Percentiles rank a stretch among this genome's conserved stretches.
These are phyloP conservation scores for Perizoma affinitatum DNA, from an alignment of 2,888 invertebrate species.

Conservation along the genomic window DNA sequence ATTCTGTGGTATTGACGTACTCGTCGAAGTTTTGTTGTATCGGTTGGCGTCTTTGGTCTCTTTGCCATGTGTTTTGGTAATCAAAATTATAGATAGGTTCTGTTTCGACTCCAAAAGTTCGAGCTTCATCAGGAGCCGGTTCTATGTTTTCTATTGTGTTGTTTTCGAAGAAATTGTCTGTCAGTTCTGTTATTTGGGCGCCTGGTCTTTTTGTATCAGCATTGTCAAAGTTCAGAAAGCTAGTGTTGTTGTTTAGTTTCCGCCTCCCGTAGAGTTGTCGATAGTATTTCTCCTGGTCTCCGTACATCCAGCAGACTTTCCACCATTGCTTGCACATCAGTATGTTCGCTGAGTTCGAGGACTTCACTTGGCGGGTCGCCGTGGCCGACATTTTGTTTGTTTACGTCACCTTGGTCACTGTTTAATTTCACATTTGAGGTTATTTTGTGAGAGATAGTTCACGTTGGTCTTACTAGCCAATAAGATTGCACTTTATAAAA, in stretches of 20 bases:
- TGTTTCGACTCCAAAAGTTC: slow-evolving; percentile 61
- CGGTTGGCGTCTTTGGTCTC: slow-evolving; percentile 81
- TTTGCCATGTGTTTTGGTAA: slow-evolving; percentile 70
- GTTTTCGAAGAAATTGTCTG: slow-evolving; percentile 76
- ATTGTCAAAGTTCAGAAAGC: slow-evolving; percentile 64
- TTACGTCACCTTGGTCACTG: slow-evolving; percentile 38
- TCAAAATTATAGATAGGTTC: slow-evolving; percentile 74
- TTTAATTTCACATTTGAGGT: slow-evolving; percentile 23
- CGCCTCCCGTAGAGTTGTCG: slow-evolving; percentile 90
- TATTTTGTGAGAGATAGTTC: slow-evolving; percentile 32
- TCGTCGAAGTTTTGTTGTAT: slow-evolving; percentile 72
- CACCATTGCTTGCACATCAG: slow-evolving; percentile 95
- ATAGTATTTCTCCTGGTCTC: slow-evolving; percentile 93
- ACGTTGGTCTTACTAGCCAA: not conserved
- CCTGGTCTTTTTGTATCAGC: slow-evolving; percentile 71
- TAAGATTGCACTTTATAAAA: too few relatives aligned
- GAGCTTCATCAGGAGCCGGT: slow-evolving; percentile 71
- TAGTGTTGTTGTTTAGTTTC: slow-evolving; percentile 67
- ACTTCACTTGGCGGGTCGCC: slow-evolving; percentile 78
- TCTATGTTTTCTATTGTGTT: slow-evolving; percentile 62
- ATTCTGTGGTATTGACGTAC: slow-evolving; percentile 65
- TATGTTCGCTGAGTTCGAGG: slow-evolving; percentile 87
- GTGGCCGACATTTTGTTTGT: slow-evolving; percentile 75
- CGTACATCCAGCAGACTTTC: slow-evolving; percentile 95
- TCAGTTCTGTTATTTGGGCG: slow-evolving; percentile 80